Base-by-base conservation (phyloP, 37 sponge, comb jelly and placozoan genomes). In the Agelas oroides region DNA sequence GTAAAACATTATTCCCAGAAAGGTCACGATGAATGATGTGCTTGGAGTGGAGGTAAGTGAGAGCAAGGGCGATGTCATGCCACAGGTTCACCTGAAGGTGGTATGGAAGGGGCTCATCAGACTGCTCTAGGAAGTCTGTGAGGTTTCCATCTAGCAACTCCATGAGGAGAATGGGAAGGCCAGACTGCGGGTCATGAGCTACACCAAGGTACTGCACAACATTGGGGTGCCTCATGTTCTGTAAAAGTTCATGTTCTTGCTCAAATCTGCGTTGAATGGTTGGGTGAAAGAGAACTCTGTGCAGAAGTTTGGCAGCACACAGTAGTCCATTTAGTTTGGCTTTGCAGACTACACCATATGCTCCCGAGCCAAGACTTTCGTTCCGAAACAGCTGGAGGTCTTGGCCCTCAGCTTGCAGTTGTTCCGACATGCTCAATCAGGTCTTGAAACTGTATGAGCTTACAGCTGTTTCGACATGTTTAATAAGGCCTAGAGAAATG, bases 121-220 rank as follows among this genome's bases (percentile, higher is more conserved):
- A 38, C 0, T 25, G 32, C 32, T 81, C 82, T 20, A 81, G 53
- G 21, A 76, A 76, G 19, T 34, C 5, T n/a, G 53, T 64, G 53
- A 81, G 58, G 65, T 33, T 70, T 11, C 20, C 34, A 16, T 53
- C 71, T 71, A 81, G 39, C 53, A 81, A 54, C 53, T 81, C 82
- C 64, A 65, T 81, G 21, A 81, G 82, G 32, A 70, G 82, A 18
- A 81, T 59, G 31, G 82, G 82, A 17, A 23, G 25, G 17, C 55
- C 30, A 19, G 40, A n/a, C 6, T 19, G 58, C 2, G 54, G 36
- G 5, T 68, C 65, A 28, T 41, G 53, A 11, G 54, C 71, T 15
- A 76, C 77, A 25, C 82, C 70, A 0, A 81, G 70, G 58, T 56
- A 70, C 82, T 81, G 82, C 23, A 70, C 71, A 19, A 81, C 53